Percentiles rank a stretch among this genome's conserved stretches.
phyloP scores from a whole-genome alignment of 2,797 vertebrate species.

The Hypotaenidia okinawae region DNA sequence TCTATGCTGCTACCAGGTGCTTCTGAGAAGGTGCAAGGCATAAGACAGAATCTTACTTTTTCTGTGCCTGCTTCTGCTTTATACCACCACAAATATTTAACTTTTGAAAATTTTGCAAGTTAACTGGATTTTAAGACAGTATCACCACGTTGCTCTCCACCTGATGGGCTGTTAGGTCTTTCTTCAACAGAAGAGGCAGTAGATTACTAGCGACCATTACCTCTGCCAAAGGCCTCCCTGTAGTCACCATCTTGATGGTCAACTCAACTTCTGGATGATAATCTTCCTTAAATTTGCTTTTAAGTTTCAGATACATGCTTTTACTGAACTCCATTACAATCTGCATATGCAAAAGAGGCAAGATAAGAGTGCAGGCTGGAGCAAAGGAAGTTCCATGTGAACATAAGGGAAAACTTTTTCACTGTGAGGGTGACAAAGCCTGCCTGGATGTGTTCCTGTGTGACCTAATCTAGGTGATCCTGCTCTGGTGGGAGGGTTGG shows the following conservation, averaged over 20 bases:
- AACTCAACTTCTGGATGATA: background rate
- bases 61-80: background rate
- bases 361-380: background rate
- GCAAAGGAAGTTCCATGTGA: too few species aligned
- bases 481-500: too few species aligned
- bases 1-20: slow-evolving; percentile 65
- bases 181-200: background rate
- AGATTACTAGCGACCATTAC: background rate
- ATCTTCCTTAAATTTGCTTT: background rate
- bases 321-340: background rate
- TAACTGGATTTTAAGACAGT: background rate
- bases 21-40: slow-evolving; percentile 52
- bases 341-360: background rate
- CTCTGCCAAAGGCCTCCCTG: background rate
- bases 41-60: background rate
- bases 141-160: background rate
- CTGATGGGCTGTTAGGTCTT: background rate
- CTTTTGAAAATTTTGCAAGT: background rate
- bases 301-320: background rate
- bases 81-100: background rate
- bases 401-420: too few species aligned
- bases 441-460: too few species aligned
- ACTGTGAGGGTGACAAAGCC: too few species aligned
- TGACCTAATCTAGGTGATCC: too few species aligned
- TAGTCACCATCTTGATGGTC: background rate